Conservation (phyloP, 1,140 invertebrate genomes). For the Ceratina australensis region DNA sequence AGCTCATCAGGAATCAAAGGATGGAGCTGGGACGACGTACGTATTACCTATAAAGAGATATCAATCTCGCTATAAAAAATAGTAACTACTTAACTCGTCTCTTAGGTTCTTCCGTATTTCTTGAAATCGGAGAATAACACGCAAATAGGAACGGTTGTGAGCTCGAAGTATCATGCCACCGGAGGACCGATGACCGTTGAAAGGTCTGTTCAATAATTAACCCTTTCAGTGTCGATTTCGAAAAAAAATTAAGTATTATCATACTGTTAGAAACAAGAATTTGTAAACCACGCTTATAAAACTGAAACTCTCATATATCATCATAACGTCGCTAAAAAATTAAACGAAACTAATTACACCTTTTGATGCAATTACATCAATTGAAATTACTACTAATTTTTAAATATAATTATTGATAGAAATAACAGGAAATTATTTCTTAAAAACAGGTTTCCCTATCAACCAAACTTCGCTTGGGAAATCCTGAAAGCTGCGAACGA, state of each 20-base stretch:
- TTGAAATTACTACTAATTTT: too few relatives aligned
- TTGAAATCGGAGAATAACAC: constrained; percentile 80
- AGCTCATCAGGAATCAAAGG: constrained; percentile 77
- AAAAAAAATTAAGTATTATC: too few relatives aligned
- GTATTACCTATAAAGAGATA: neutral
- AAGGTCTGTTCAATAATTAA: constrained; percentile 68
- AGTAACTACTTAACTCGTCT: neutral
- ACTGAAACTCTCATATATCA: too few relatives aligned
- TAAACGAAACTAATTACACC: too few relatives aligned
- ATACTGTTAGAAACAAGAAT: too few relatives aligned
- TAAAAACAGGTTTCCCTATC: constrained; percentile 77
- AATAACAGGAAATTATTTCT: too few relatives aligned
- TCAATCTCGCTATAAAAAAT: too few relatives aligned
- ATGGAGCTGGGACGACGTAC: constrained; percentile 82
- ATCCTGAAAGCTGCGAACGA: constrained; percentile 83
- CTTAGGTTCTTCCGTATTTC: constrained; percentile 81
- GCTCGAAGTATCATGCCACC: constrained; percentile 73
- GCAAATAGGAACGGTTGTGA: constrained; percentile 76
- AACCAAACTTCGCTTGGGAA: constrained; percentile 79
- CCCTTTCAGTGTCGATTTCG: too few relatives aligned
- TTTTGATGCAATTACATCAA: too few relatives aligned
- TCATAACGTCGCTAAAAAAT: too few relatives aligned
- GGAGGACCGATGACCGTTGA: constrained; percentile 79
- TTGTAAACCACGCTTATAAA: too few relatives aligned
- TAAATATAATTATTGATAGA: too few relatives aligned